Percentiles rank a stretch among this genome's conserved stretches.
Conservation (phyloP, 1,140 invertebrate species). For the Choristoneura fumiferana region DNA sequence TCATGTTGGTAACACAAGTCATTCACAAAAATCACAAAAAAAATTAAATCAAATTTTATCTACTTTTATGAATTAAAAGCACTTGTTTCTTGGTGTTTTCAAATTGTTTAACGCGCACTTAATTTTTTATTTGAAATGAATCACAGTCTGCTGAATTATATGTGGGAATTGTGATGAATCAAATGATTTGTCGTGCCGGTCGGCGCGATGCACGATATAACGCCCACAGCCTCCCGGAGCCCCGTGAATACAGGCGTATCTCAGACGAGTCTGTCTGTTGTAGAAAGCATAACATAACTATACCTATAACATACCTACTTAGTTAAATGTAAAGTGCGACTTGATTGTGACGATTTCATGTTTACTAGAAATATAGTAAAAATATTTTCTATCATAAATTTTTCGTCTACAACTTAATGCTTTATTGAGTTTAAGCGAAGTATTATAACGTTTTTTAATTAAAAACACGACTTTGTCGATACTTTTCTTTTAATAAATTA, state of each 20-base stretch:
- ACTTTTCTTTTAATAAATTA: no score
- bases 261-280: constrained; percentile 5
- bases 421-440: no score
- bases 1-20: constrained; percentile 50
- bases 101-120: constrained; percentile 36
- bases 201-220: constrained; percentile 52
- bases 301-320: constrained; percentile 27
- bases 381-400: no score
- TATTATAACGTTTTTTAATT: no score
- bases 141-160: constrained; percentile 58
- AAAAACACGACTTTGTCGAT: no score
- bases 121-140: constrained; percentile 38
- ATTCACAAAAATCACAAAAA: constrained; percentile 43
- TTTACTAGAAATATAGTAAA: not conserved
- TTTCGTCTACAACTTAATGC: no score
- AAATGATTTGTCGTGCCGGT: constrained; percentile 48
- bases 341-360: constrained; percentile 38
- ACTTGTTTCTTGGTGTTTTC: constrained; percentile 29
- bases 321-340: constrained; percentile 45
- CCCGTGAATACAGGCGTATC: constrained; percentile 16
- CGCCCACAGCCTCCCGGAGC: constrained; percentile 62
- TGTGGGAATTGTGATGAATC: constrained; percentile 44
- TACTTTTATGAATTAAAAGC: constrained; percentile 33
- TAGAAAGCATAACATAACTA: constrained; percentile 11
- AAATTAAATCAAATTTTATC: constrained; percentile 34